These are phyloP conservation scores for Bucorvus abyssinicus DNA, from an alignment of 2,797 vertebrate genomes.

Conservation along the genomic window DNA sequence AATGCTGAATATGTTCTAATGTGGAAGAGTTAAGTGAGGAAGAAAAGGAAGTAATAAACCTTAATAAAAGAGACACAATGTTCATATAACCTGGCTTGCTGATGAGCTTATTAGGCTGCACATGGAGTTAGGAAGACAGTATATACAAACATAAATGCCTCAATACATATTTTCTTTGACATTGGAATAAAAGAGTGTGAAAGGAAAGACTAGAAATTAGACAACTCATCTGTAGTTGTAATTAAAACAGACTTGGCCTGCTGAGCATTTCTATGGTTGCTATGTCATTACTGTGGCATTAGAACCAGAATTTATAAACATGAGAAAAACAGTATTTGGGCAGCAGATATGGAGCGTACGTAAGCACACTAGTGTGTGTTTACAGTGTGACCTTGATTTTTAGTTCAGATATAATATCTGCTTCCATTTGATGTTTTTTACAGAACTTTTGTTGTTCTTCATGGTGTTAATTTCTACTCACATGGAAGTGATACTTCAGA, in stretches of 20 bases:
- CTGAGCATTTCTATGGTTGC: neutral
- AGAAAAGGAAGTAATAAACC: neutral
- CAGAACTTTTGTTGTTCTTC: neutral
- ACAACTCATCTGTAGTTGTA: neutral
- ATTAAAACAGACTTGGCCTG: neutral
- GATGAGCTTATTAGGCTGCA: neutral
- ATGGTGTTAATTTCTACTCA: neutral
- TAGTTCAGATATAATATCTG: neutral
- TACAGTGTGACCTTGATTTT: neutral
- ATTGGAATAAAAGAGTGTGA: conserved; percentile 4
- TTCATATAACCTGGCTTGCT: neutral
- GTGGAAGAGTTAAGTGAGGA: neutral
- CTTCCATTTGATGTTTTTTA: neutral
- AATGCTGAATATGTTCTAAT: neutral
- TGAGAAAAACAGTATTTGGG: neutral
- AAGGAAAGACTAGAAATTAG: neutral
- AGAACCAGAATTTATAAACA: neutral
- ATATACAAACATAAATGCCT: neutral
- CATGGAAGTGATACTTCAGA: neutral
- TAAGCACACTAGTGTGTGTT: neutral
- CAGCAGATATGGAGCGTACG: neutral
- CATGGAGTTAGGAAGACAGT: neutral
- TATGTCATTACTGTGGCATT: neutral
- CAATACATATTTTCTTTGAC: neutral
- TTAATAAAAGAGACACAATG: neutral